A percentile compares a stretch with the other conserved stretches of the same genome.
Conservation (phyloP, 2,797 vertebrate species). For the Enoplosus armatus region DNA sequence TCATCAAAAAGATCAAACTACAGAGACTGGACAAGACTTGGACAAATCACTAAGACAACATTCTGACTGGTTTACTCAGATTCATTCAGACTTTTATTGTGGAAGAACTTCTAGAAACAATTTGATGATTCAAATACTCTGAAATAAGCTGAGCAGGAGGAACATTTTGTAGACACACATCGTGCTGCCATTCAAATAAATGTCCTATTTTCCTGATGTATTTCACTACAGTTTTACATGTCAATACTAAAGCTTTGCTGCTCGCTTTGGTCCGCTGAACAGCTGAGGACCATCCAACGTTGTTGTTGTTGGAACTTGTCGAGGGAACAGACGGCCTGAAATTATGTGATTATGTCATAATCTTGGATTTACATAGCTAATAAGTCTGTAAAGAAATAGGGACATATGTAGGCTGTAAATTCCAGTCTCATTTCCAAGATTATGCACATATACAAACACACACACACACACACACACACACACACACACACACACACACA, state of each 20-base stretch:
- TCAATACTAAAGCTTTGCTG: background rate
- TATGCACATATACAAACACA: background rate
- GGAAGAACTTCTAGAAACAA: background rate
- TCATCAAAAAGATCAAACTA: background rate
- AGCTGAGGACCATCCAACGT: constrained; percentile 27
- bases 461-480: background rate
- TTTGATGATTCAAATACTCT: background rate
- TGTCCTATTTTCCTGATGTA: background rate
- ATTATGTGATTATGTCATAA: constrained; percentile 65
- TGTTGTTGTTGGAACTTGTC: constrained; percentile 28
- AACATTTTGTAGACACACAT: background rate
- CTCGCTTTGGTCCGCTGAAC: constrained; percentile 23
- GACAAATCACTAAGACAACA: background rate
- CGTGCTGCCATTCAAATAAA: background rate
- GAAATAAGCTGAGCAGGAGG: no score
- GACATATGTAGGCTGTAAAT: constrained; percentile 65
- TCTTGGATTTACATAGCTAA: constrained; percentile 71
- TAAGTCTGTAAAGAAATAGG: constrained; percentile 55
- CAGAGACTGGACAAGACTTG: background rate
- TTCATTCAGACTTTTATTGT: no score
- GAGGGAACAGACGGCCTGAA: constrained; percentile 56
- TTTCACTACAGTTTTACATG: constrained; percentile 7
- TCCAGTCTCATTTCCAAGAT: constrained; percentile 37
- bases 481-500: background rate
- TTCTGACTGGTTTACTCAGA: no score